Base-by-base conservation (phyloP, 2,113 vertebrate species). In the Crotalus horridus region DNA sequence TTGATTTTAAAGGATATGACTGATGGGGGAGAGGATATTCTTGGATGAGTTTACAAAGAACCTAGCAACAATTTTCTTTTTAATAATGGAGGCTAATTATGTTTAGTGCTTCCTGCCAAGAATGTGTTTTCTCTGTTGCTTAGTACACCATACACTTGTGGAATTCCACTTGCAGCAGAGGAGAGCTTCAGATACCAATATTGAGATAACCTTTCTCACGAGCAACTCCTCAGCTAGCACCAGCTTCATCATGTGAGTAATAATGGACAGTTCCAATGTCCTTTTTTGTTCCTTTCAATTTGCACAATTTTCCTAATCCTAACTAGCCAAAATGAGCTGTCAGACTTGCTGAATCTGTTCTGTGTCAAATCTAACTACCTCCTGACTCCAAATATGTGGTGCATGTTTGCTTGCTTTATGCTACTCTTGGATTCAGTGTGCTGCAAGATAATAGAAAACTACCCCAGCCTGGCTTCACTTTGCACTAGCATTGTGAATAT, bases 141-240 rank as follows among this genome's bases (percentile, higher is more conserved):
- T 91, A 98, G 98, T 96, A 85, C 61, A 97, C 89, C 97, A 98
- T 94, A 98, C 94, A 88, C 95, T 98, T 3, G 96, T 98, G 95
- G 96, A 98, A 96, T 98, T 98, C 93, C 85, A 91, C 48, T 91
- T 98, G 95, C 89, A 94, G 94, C 93, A 97, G 93, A 93, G 56
- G 20, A 97, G 97, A 92, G 96, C 91, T 29, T 91, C 12, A 90
- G 95, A 93, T 91, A 97, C 97, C 91, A 96, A 9, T 87, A 96
- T 98, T 7, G 91, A 97, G 89, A 88, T 98, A 92, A 95, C 94
- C 74, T 97, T 98, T 95, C 92, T 48, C 51, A 96, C 96, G 91
- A 93, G 93, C 94, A 95, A 95, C 39, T 91, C 91, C 59, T 95
- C 95, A 51, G 96, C 96, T 89, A 96, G 94, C 0, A 92, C 15